Evolutionary conservation across 1,140 invertebrate species (phyloP), one percentile per base, ranked within the genome.

Genomic region (Lucilia sericata): DNA sequence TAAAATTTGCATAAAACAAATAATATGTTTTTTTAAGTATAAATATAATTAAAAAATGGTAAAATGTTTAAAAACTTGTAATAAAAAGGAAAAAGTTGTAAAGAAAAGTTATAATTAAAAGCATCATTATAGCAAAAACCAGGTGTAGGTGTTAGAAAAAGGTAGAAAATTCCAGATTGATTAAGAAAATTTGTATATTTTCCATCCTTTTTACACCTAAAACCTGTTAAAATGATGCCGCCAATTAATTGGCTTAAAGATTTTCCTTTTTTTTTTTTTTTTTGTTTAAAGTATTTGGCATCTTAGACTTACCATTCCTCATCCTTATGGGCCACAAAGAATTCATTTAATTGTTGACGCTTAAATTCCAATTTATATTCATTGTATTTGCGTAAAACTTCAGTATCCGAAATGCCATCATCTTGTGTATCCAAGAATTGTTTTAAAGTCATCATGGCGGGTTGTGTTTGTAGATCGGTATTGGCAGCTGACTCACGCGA

Each of bases 321-420:
- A 90, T 99, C 98, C 92, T 99, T 99, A 93, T 99, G 99, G 49
- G 95, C 95, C 88, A 99, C 96, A 93, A 99, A 99, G 93, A 99
- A 99, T 91, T 99, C 98, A 92, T 98, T 98, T 25, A 99, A 94
- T 90, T 99, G 98, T 91, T 99, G 97, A 82, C 97, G 93, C 88
- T 96, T 95, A 90, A 99, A 99, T 88, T 99, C 98, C 87, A 97
- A 92, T 92, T 99, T 99, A 92, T 99, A 99, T 87, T 99, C 98
- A 91, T 98, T 98, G 92, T 99, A 99, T 88, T 99, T 99, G 88
- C 95, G 95, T 86, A 99, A 96, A 12, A 98, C 98, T 91, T 99
- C 98, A 85, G 99, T 97, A 87, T 99, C 98, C 65, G 97, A 97
- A 88, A 99, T 99, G 70, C 96, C 96, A 91, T 99, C 99, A 92